Percentiles rank a stretch among this genome's conserved stretches.
These are phyloP conservation scores for Malurus cyaneus DNA, from an alignment of 2,113 vertebrate species.

Conservation along the genomic window DNA sequence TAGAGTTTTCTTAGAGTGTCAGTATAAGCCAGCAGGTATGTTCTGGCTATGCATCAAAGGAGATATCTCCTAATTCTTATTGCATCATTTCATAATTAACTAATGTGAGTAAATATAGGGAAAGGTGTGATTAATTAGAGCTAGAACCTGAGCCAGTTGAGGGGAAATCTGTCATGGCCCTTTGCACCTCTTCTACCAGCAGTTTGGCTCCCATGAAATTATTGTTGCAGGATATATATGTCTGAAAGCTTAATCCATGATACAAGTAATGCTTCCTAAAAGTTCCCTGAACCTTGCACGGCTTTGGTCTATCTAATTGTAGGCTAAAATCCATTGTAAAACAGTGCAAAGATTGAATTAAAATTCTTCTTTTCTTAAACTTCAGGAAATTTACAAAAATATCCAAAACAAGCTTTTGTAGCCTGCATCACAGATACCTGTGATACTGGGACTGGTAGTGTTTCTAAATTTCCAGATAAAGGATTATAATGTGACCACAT, in stretches of 20 bases:
- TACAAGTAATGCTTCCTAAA: not conserved
- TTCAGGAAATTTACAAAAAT: not conserved
- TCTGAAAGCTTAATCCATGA: not conserved
- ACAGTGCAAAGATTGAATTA: not conserved
- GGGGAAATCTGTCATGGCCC: not conserved
- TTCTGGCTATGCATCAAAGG: not conserved
- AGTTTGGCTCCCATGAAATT: not conserved
- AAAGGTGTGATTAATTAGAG: not conserved
- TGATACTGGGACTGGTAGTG: not conserved
- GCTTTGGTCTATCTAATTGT: not conserved
- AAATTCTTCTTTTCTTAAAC: not conserved
- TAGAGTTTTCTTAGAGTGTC: not conserved
- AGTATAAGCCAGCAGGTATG: not conserved
- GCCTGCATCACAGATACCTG: not conserved
- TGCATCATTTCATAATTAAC: not conserved
- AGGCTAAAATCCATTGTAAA: not conserved
- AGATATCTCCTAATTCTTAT: not conserved
- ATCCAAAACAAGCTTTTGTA: not conserved
- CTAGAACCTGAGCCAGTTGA: fast-evolving
- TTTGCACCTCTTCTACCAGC: not conserved
- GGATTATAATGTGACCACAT: not conserved
- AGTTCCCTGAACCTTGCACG: not conserved
- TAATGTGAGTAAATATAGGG: not conserved
- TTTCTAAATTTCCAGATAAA: not conserved
- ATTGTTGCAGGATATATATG: not conserved